A percentile compares a stretch with the other conserved stretches of the same genome.
These are phyloP conservation scores for Macrotrachela quadricornifera DNA, from an alignment of 1,140 invertebrate species.

Conservation along the genomic window DNA sequence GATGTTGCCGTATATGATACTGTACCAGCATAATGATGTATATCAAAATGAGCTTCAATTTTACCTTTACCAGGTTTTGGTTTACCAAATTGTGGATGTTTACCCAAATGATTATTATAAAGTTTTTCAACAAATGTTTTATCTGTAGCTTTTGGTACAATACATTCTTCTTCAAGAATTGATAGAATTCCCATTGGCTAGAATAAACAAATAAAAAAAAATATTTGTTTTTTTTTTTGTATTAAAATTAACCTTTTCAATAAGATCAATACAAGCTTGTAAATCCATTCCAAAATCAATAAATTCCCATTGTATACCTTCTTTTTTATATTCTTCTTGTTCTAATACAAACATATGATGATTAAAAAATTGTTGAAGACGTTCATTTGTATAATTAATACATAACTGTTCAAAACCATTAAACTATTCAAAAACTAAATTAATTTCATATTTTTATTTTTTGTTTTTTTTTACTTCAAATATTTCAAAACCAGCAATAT, in stretches of 20 bases:
- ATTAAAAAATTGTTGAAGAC: slow-evolving; percentile 99
- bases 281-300: slow-evolving; percentile 99
- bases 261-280: slow-evolving; percentile 89
- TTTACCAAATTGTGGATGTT: slow-evolving; percentile 86
- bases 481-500: slow-evolving; percentile 99
- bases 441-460: slow-evolving; percentile 23
- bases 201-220: slow-evolving; percentile 5
- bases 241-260: slow-evolving; percentile 99
- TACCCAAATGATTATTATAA: slow-evolving; percentile 92
- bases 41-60: slow-evolving; percentile 81
- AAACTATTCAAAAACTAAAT: slow-evolving; percentile 42
- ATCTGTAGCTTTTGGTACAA: slow-evolving; percentile 99
- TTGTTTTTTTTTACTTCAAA: slow-evolving; percentile 63
- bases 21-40: slow-evolving; percentile 92
- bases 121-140: slow-evolving; percentile 88
- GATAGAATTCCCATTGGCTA: slow-evolving; percentile 99
- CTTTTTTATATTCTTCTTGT: slow-evolving; percentile 94
- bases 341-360: slow-evolving; percentile 99
- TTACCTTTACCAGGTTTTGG: slow-evolving; percentile 88
- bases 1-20: slow-evolving; percentile 56
- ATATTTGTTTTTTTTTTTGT: slow-evolving; percentile 39
- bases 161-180: slow-evolving; percentile 99
- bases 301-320: slow-evolving; percentile 94
- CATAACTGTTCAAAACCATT: slow-evolving; percentile 99
- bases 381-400: slow-evolving; percentile 99